These are phyloP conservation scores for Catamblyrhynchus diadema DNA, from an alignment of 2,797 vertebrate species.

Conservation along the genomic window DNA sequence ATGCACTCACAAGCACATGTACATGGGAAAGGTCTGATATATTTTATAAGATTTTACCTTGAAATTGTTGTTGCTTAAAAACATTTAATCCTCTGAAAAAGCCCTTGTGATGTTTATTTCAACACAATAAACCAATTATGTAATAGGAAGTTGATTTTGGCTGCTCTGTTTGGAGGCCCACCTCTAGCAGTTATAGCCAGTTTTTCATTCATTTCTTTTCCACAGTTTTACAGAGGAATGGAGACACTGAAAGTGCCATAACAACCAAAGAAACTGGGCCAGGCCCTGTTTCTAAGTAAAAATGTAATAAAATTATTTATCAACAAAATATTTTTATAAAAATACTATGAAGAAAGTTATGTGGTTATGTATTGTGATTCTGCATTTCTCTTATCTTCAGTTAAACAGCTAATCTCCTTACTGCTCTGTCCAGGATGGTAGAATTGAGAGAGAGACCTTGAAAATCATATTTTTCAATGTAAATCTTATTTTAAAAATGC, in stretches of 20 bases:
- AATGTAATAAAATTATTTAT: neutral
- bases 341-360: neutral
- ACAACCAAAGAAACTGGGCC: neutral
- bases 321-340: neutral
- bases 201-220: neutral
- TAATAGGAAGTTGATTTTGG: neutral
- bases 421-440: neutral
- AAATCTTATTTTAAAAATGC: neutral
- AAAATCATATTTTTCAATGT: neutral
- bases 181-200: neutral
- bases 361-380: neutral
- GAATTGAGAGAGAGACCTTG: neutral
- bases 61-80: neutral
- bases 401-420: neutral
- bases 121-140: neutral
- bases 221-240: neutral
- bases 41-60: neutral
- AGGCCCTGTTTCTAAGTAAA: neutral
- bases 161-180: neutral
- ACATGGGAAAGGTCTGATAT: neutral
- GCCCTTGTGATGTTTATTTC: neutral
- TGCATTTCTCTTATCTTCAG: neutral
- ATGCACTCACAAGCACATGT: fast-evolving
- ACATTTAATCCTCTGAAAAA: neutral
- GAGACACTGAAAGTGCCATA: neutral